A percentile compares a stretch with the other conserved stretches of the same genome.
These are phyloP conservation scores for Trypoxylon attenuatum DNA, from an alignment of 2,888 invertebrate species.

Conservation along the genomic window DNA sequence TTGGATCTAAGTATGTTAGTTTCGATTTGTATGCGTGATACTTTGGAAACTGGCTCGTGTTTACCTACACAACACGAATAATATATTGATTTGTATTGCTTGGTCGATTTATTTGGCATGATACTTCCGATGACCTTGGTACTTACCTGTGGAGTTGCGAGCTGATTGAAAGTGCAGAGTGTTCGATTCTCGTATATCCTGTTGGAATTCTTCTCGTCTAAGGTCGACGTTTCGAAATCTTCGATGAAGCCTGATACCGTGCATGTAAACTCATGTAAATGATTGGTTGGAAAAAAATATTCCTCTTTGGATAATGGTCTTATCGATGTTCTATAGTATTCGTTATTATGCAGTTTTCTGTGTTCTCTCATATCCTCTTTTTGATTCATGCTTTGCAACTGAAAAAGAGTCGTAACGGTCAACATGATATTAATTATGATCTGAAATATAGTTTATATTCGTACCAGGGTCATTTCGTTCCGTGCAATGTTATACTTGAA, in stretches of 20 bases:
- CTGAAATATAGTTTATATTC: slow-evolving; percentile 1
- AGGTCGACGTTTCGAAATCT: slow-evolving; percentile 33
- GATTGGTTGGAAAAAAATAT: slow-evolving; percentile 80
- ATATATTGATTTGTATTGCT: neutral
- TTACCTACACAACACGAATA: slow-evolving; percentile 13
- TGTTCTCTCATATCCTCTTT: slow-evolving; percentile 75
- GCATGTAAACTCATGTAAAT: slow-evolving; percentile 72
- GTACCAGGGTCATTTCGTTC: slow-evolving; percentile 65
- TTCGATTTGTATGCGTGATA: slow-evolving; percentile 47
- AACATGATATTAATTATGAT: neutral
- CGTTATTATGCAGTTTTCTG: slow-evolving; percentile 77
- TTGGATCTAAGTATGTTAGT: slow-evolving; percentile 43
- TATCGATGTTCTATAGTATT: slow-evolving; percentile 77
- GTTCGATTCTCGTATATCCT: slow-evolving; percentile 39
- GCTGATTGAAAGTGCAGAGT: slow-evolving; percentile 43
- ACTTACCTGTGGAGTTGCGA: slow-evolving; percentile 12
- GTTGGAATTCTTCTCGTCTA: slow-evolving; percentile 9
- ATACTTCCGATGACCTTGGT: too few species aligned
- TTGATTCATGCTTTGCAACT: slow-evolving; percentile 20
- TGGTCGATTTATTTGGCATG: neutral
- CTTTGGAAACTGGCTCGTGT: slow-evolving; percentile 18
- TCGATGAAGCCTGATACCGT: slow-evolving; percentile 29
- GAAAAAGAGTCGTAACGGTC: neutral
- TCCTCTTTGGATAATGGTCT: slow-evolving; percentile 77
- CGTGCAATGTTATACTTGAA: slow-evolving; percentile 74